Conservation (phyloP, 2,797 vertebrate genomes). For the Acanthornis magna region DNA sequence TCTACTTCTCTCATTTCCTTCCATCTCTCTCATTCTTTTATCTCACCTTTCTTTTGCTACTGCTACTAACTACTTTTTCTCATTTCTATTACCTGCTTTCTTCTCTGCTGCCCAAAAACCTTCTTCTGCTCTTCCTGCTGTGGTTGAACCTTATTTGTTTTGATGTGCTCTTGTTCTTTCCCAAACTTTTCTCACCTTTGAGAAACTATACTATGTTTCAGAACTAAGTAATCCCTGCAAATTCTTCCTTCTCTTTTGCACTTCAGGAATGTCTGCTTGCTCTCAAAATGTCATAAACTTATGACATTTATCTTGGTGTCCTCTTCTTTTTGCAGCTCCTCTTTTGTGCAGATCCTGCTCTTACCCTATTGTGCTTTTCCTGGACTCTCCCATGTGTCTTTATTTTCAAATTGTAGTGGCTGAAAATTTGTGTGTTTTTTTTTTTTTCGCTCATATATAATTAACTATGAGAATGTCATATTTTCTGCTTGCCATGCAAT, state of each 20-base stretch:
- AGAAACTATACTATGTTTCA: not conserved
- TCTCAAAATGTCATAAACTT: not conserved
- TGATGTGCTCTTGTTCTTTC: not conserved
- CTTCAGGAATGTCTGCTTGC: not conserved
- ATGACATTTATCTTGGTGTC: not conserved
- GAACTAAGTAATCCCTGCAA: not conserved
- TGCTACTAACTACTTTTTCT: not conserved
- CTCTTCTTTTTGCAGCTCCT: not conserved
- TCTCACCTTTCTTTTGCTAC: not conserved
- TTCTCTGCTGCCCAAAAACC: not conserved
- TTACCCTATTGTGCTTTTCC: not conserved
- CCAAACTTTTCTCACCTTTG: not conserved
- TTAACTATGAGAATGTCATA: not conserved
- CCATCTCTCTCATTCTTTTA: not conserved
- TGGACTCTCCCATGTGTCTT: not conserved
- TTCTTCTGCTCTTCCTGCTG: not conserved
- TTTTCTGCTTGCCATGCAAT: not conserved
- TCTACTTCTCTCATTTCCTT: not conserved
- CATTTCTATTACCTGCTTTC: not conserved
- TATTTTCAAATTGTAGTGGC: not conserved
- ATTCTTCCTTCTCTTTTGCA: not conserved
- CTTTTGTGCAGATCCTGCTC: not conserved
- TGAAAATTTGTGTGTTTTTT: not conserved
- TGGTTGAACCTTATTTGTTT: not conserved
- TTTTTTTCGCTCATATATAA: fast-evolving